Percentiles rank a stretch among this genome's conserved stretches.
Evolutionary conservation across 2,888 invertebrate species (phyloP).

Genomic region (Melolontha melolontha): DNA sequence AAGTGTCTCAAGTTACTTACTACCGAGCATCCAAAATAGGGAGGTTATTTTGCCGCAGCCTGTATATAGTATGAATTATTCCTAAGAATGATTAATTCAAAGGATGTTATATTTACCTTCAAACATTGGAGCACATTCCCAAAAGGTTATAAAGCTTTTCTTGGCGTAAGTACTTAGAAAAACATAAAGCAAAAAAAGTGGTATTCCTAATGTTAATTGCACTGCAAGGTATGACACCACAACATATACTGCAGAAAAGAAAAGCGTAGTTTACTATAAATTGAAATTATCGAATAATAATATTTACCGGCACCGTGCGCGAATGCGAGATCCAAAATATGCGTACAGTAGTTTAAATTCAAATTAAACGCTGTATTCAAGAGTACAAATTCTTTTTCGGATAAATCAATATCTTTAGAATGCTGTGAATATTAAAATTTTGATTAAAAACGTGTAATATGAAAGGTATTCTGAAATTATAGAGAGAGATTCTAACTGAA

Average conservation of each 20-base stretch:
- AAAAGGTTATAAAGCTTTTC: conserved; percentile 20
- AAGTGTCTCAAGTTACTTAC: too few relatives aligned
- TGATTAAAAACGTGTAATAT: too few relatives aligned
- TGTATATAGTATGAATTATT: too few relatives aligned
- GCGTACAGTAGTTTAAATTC: not conserved
- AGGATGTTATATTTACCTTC: conserved; percentile 3
- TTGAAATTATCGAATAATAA: not conserved
- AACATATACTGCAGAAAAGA: not conserved
- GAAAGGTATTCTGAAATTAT: too few relatives aligned
- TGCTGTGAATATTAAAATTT: too few relatives aligned
- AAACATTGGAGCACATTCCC: conserved; percentile 17
- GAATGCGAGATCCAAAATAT: not conserved
- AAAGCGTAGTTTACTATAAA: not conserved
- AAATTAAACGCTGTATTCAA: too few relatives aligned
- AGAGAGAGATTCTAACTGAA: too few relatives aligned
- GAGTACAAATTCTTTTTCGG: too few relatives aligned
- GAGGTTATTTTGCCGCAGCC: too few relatives aligned
- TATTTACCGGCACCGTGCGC: conserved; percentile 5
- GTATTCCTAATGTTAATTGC: conserved; percentile 8
- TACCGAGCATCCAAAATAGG: too few relatives aligned
- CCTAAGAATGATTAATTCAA: not conserved
- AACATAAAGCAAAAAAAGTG: conserved; percentile 14
- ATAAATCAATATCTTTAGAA: too few relatives aligned
- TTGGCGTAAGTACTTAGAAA: conserved; percentile 21
- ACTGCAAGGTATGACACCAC: not conserved